These are phyloP conservation scores for Dynastes hyllus DNA, from an alignment of 2,888 invertebrate genomes.

Conservation along the genomic window DNA sequence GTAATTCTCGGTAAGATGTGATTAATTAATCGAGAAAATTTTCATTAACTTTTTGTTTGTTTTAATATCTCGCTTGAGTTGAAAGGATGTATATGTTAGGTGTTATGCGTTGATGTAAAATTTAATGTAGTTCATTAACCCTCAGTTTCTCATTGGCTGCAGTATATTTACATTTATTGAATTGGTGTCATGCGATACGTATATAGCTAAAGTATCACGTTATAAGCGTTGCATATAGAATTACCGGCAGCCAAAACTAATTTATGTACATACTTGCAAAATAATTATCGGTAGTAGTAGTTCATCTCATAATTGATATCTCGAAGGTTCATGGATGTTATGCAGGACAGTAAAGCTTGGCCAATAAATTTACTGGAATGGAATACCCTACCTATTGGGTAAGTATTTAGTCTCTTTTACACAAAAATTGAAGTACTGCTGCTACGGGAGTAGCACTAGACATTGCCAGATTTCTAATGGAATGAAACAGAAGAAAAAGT, in stretches of 20 bases:
- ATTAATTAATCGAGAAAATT: conserved; percentile 17
- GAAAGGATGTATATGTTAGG: conserved; percentile 42
- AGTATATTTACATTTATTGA: conserved; percentile 26
- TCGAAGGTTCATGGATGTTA: too few species aligned
- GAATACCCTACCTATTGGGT: too few species aligned
- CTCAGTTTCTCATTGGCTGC: conserved; percentile 2
- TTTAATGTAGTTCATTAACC: conserved; percentile 41
- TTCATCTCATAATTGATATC: too few species aligned
- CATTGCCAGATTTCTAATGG: too few species aligned
- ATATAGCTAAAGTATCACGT: not conserved
- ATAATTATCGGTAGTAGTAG: too few species aligned
- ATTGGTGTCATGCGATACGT: conserved; percentile 11
- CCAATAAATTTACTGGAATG: too few species aligned
- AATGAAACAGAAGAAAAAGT: too few species aligned
- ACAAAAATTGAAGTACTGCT: too few species aligned
- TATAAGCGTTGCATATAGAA: not conserved
- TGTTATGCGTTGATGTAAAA: conserved; percentile 14
- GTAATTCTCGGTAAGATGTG: conserved; percentile 9
- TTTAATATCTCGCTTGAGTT: conserved; percentile 11
- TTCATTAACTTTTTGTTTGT: conserved; percentile 26
- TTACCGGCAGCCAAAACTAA: not conserved
- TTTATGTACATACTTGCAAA: too few species aligned
- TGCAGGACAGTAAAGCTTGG: too few species aligned
- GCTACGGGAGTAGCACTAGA: too few species aligned
- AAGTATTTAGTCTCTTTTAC: too few species aligned